Base-by-base conservation (phyloP, 2,797 vertebrate species). In the Anguilla anguilla region DNA sequence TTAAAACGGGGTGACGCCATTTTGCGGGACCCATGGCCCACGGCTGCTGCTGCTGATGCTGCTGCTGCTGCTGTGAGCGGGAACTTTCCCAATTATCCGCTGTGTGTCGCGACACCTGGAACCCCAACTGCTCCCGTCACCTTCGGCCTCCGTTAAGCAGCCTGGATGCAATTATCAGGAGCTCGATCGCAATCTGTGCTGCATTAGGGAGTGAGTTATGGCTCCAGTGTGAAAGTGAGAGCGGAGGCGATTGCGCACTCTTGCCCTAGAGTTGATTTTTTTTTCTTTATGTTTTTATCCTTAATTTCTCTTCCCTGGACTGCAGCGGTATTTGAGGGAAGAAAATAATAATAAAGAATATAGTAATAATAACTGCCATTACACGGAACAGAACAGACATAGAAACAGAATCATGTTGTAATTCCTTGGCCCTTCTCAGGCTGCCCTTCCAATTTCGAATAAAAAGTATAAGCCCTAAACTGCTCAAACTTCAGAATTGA, bases 41-140 rank as follows among this genome's bases (percentile, higher is more conserved):
- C 39, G 3, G 31, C 31, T 43, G 28, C 19, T 17, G 35, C 28
- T 22, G 51, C 19, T 17, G 59, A 31, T 22, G 39, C 39, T 39
- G 31, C 31, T 43, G 28, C 19, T 17, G 39, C 55, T 22, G 51
- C 19, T 17, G 59, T 22, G 84, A 19, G 17, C 7, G 84, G 28
- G 19, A 61, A 25, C 35, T 39, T 85, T 59, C 35, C 39, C 57
- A 85, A 85, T 61, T 61, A 85, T 19, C 83, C 59, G 57, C 55
- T 61, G 59, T 61, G 84, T 64, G 84, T 85, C 57, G 10, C 15
- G 59, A 61, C 22, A 43, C 55, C 28, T 31, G 55, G 46, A 53
- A 84, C 83, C 83, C 83, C 49, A 55, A 57, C 83, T 84, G 83
- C 59, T 53, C 57, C 28, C 59, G 83, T 84, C 83, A 84, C 83